A percentile compares a stretch with the other conserved stretches of the same genome.
Evolutionary conservation across 2,888 invertebrate species (phyloP).

Genomic region (Xylota sylvarum): DNA sequence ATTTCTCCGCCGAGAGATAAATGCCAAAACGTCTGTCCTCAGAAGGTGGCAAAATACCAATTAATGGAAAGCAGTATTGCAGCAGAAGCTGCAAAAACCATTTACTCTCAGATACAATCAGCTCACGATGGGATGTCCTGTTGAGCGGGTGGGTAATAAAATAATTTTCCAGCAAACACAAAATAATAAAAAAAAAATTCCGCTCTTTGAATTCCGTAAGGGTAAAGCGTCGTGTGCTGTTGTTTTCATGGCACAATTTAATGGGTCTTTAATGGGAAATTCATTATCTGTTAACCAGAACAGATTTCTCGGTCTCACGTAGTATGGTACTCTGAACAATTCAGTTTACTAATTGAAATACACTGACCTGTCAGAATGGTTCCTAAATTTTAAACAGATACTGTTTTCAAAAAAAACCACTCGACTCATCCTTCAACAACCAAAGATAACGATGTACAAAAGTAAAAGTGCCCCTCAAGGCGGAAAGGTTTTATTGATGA

Average conservation of each 20-base stretch:
- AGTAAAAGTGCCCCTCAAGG: not conserved
- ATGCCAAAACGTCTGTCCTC: conserved; percentile 27
- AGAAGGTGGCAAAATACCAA: conserved; percentile 46
- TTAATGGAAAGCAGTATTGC: conserved; percentile 34
- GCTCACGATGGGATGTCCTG: not conserved
- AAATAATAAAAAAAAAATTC: not conserved
- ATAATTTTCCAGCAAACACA: conserved; percentile 16
- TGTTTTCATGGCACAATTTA: conserved; percentile 5
- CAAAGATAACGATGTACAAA: no score
- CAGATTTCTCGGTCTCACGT: not conserved
- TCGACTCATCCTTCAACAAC: no score
- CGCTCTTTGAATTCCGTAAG: not conserved
- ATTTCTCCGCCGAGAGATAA: conserved; percentile 30
- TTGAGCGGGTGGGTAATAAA: conserved; percentile 32
- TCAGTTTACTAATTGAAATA: not conserved
- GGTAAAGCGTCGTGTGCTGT: not conserved
- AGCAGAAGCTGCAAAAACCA: conserved; percentile 7
- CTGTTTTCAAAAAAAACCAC: not conserved
- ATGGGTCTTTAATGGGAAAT: conserved; percentile 12
- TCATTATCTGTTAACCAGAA: conserved; percentile 30
- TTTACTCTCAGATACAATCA: conserved; percentile 45
- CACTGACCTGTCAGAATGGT: not conserved
- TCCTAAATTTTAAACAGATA: not conserved
- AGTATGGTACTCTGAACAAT: not conserved
- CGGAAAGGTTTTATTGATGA: not conserved